Evolutionary conservation across 2,113 vertebrate species (phyloP).

Genomic region (Antigone vipio): DNA sequence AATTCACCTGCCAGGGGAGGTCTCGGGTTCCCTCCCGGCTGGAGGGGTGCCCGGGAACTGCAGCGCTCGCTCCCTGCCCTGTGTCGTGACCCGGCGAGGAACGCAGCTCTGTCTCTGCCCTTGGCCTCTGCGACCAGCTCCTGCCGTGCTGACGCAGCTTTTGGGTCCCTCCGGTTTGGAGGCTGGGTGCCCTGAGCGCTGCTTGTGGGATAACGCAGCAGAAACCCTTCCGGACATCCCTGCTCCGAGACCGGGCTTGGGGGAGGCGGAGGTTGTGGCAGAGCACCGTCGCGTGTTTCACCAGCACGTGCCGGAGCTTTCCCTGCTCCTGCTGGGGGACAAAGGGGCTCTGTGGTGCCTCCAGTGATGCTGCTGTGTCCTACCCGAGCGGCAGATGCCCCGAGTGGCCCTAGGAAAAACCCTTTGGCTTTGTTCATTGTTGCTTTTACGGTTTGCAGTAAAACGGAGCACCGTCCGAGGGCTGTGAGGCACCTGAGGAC

Average conservation of each 20-base stretch:
- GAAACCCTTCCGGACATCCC: not conserved
- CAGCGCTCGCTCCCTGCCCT: not conserved
- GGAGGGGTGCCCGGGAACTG: not conserved
- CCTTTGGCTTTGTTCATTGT: not conserved
- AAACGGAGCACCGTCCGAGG: fast-evolving
- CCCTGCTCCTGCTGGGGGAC: not conserved
- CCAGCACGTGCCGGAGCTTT: fast-evolving
- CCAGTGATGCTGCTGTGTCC: fast-evolving
- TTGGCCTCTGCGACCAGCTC: not conserved
- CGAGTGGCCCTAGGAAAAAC: not conserved
- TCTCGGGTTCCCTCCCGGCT: not conserved
- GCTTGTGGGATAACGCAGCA: not conserved
- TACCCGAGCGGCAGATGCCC: not conserved
- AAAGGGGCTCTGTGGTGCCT: not conserved
- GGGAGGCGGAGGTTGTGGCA: not conserved
- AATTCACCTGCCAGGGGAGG: not conserved
- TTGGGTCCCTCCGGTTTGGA: not conserved
- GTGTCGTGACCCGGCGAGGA: not conserved
- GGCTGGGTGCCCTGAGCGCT: not conserved
- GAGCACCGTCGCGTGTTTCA: fast-evolving
- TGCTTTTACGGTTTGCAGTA: not conserved
- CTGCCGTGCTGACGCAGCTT: not conserved
- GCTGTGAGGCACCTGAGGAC: fast-evolving
- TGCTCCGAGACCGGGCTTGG: fast-evolving
- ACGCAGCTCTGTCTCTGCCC: not conserved